phyloP scores from a whole-genome alignment of 2,797 vertebrate species.

The Hyperoplus immaculatus region DNA sequence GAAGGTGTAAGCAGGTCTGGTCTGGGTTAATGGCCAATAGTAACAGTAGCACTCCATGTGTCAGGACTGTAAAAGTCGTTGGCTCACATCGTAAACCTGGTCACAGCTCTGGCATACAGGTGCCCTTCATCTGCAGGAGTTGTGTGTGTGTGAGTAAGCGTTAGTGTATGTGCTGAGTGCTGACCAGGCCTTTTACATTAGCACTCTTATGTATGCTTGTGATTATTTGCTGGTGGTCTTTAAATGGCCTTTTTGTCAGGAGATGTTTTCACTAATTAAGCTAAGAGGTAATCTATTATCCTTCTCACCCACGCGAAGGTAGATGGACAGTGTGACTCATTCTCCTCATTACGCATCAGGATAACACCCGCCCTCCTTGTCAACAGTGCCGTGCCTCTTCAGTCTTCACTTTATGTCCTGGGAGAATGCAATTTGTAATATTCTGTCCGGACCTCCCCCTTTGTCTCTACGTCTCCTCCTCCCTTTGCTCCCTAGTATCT shows the following conservation, averaged over 20 bases:
- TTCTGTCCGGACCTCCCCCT: constrained; percentile 35
- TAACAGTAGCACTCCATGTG: constrained; percentile 52
- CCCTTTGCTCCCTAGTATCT: constrained; percentile 52
- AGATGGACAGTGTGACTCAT: constrained; percentile 52
- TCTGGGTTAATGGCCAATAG: constrained; percentile 64
- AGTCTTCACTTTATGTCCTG: constrained; percentile 47
- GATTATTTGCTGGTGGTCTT: constrained; percentile 19
- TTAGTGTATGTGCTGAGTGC: neutral
- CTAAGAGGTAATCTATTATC: constrained; percentile 32
- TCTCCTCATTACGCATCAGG: constrained; percentile 35
- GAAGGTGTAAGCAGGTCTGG: constrained; percentile 58
- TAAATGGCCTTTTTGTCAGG: constrained; percentile 16
- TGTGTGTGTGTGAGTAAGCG: constrained; percentile 15
- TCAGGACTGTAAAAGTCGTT: constrained; percentile 65
- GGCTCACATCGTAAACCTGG: constrained; percentile 59
- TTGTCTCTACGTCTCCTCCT: constrained; percentile 38
- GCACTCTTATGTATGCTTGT: neutral
- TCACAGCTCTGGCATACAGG: constrained; percentile 52
- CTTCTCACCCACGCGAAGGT: constrained; percentile 40
- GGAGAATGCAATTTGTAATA: constrained; percentile 64
- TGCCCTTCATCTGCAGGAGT: constrained; percentile 50
- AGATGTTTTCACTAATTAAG: constrained; percentile 39
- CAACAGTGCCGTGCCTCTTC: constrained; percentile 25
- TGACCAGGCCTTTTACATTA: neutral
- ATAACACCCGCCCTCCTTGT: constrained; percentile 47